Conservation (phyloP, 2,113 vertebrate genomes). For the Actenoides lindsayi region DNA sequence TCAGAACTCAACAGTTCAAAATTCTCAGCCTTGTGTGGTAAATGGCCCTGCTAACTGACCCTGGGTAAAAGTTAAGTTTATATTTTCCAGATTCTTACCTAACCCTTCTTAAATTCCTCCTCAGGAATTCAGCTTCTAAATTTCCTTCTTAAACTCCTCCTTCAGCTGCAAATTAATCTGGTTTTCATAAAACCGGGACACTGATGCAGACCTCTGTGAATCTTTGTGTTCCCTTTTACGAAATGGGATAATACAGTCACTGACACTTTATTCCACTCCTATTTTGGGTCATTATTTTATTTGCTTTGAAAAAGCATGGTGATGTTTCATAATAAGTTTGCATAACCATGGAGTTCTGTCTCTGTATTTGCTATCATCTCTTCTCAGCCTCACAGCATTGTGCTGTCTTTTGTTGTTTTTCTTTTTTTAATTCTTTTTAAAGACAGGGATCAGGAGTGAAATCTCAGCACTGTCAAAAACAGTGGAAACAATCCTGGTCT, state of each 20-base stretch:
- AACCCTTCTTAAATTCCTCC: background rate
- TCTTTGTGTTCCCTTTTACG: background rate
- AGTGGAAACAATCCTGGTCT: background rate
- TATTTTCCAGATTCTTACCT: background rate
- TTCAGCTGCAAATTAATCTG: background rate
- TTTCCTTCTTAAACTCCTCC: background rate
- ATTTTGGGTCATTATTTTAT: slow-evolving; percentile 17
- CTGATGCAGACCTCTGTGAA: background rate
- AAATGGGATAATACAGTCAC: background rate
- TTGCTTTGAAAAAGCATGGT: slow-evolving; percentile 2
- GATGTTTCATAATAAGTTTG: slow-evolving; percentile 28
- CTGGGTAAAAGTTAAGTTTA: background rate
- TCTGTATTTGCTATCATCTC: background rate
- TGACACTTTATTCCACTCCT: background rate
- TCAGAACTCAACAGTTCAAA: background rate
- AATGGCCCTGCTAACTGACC: background rate
- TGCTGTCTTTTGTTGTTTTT: background rate
- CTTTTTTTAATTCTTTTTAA: background rate
- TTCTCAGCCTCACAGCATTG: background rate
- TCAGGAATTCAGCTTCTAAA: background rate
- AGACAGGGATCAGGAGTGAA: background rate
- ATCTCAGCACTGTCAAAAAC: background rate
- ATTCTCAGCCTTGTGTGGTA: background rate
- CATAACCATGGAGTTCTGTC: background rate
- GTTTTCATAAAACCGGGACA: slow-evolving; percentile 4